Evolutionary conservation across 2,797 vertebrate species (phyloP).

Genomic region (Liasis olivaceus): DNA sequence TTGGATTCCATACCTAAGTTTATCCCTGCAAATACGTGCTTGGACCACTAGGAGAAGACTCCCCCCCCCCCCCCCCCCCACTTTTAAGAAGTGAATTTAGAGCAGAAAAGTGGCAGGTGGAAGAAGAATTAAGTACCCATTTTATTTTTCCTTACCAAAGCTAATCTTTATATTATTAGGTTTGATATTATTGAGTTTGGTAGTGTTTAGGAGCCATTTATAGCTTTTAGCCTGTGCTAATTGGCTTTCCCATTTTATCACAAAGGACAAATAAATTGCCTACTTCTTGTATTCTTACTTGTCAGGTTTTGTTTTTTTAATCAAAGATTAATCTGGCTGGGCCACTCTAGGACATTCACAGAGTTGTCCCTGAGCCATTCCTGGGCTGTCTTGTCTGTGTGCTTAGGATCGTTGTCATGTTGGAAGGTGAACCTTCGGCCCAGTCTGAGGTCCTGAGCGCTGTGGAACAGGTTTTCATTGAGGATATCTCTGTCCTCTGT

Average conservation of each 20-base stretch:
- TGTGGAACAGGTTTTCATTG: no score
- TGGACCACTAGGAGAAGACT: not conserved
- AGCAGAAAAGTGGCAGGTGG: not conserved
- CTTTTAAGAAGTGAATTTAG: not conserved
- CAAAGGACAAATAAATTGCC: not conserved
- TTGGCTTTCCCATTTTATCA: not conserved
- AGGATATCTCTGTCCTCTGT: no score
- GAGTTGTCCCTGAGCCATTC: no score
- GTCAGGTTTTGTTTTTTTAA: not conserved
- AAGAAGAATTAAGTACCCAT: not conserved
- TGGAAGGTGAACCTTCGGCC: no score
- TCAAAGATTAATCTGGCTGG: no score
- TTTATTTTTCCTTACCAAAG: not conserved
- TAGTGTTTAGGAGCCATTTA: not conserved
- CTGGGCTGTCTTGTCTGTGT: no score
- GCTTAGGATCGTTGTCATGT: no score
- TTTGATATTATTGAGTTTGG: not conserved
- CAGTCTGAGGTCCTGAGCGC: no score
- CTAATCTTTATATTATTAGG: no score
- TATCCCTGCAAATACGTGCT: not conserved
- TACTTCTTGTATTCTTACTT: not conserved
- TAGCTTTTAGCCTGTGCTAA: not conserved
- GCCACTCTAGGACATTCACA: no score
- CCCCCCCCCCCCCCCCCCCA: not conserved
- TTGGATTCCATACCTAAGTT: not conserved